Percentiles rank a stretch among this genome's conserved stretches.
phyloP scores from a whole-genome alignment of 2,113 vertebrate genomes.

The Bothrops jararaca region DNA sequence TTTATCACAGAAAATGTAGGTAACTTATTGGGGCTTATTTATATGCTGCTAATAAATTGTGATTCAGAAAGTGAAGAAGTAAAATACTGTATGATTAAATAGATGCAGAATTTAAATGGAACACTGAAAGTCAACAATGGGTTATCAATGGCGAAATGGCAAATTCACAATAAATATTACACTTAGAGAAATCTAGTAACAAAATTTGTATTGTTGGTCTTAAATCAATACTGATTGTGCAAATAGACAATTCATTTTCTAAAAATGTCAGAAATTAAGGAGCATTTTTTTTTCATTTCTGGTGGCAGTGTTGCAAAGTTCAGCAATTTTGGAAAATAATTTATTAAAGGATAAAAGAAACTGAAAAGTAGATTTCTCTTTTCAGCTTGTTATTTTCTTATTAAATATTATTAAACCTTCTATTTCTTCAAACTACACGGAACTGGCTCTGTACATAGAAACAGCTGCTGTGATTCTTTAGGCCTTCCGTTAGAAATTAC shows the following conservation, averaged over 20 bases:
- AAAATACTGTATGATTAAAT: neutral
- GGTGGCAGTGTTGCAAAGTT: neutral
- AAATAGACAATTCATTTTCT: neutral
- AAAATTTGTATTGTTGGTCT: neutral
- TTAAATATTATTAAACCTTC: neutral
- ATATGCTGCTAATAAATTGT: neutral
- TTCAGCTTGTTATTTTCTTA: neutral
- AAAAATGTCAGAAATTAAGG: neutral
- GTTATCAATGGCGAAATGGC: neutral
- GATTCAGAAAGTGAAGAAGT: neutral
- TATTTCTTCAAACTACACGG: neutral
- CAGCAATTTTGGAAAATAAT: neutral
- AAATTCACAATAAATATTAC: neutral
- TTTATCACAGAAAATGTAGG: neutral
- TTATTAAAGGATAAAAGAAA: neutral
- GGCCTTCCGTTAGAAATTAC: too few relatives aligned
- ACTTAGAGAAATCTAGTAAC: neutral
- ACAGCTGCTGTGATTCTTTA: neutral
- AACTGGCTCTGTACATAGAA: neutral
- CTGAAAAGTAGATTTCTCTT: neutral
- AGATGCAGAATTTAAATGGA: neutral
- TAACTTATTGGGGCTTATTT: neutral
- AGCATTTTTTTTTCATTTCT: neutral
- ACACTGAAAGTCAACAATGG: neutral
- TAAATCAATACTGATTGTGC: neutral